Evolutionary conservation across 92 coral and sea anemone genomes (phyloP).

Genomic region (Palythoa grandiflora): DNA sequence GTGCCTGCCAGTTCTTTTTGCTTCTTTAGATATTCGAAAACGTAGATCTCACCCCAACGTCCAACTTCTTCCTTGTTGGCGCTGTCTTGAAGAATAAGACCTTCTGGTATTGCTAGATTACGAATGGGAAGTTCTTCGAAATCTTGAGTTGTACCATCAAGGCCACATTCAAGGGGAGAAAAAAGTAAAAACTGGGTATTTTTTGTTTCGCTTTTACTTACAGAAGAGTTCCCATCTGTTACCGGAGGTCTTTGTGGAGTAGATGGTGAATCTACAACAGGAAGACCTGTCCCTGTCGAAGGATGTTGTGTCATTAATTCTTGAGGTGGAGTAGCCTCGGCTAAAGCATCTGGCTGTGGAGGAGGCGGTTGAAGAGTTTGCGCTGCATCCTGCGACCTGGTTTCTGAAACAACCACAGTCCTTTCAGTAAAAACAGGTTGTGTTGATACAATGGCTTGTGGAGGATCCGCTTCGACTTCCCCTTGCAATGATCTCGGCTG

Average conservation of each 20-base stretch:
- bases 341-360: not conserved
- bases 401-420: not conserved
- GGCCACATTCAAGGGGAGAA: conserved; percentile 25
- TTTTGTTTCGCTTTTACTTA: not conserved
- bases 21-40: conserved; percentile 66
- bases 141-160: conserved; percentile 45
- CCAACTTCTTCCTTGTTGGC: conserved; percentile 80
- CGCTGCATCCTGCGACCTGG: not conserved
- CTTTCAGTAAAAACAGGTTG: not conserved
- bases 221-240: not conserved
- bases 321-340: not conserved
- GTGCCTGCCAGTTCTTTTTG: conserved; percentile 30
- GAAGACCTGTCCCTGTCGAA: not conserved
- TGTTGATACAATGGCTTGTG: not conserved
- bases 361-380: not conserved
- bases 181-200: conserved; percentile 9
- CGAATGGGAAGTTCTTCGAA: conserved; percentile 75
- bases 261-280: not conserved
- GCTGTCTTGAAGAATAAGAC: conserved; percentile 51
- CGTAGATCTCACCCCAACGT: conserved; percentile 89
- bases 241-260: conserved; percentile 6
- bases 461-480: not conserved
- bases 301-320: not conserved
- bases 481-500: conserved; percentile 10
- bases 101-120: conserved; percentile 51